A percentile compares a stretch with the other conserved stretches of the same genome.
Conservation (phyloP, 2,113 vertebrate species). For the Dissostichus mawsoni region DNA sequence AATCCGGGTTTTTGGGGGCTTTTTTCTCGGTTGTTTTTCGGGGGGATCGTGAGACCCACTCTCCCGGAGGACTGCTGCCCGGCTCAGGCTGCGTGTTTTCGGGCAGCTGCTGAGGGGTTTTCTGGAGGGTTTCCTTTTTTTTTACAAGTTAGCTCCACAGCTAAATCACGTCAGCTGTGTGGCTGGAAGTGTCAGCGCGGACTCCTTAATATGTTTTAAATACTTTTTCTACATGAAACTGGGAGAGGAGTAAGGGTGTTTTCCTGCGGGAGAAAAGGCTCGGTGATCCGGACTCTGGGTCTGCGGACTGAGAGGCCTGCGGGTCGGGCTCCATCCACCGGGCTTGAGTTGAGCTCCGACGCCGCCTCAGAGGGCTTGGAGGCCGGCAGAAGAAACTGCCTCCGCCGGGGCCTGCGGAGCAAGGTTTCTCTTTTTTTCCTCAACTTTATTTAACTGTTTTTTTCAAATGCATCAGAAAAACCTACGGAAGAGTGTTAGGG, state of each 20-base stretch:
- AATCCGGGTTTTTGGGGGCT: neutral
- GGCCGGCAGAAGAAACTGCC: constrained; percentile 55
- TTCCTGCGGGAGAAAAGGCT: neutral
- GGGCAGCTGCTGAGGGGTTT: constrained; percentile 52
- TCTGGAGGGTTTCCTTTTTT: constrained; percentile 60
- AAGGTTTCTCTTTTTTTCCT: neutral
- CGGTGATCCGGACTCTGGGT: constrained; percentile 61
- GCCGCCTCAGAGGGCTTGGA: constrained; percentile 59
- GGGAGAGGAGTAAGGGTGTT: neutral
- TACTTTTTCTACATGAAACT: accelerated
- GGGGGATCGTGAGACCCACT: constrained; percentile 6
- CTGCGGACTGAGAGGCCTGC: constrained; percentile 80
- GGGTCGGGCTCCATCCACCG: constrained; percentile 83
- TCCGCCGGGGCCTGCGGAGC: constrained; percentile 58
- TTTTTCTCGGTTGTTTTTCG: neutral
- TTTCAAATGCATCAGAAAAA: no score
- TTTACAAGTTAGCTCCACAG: constrained; percentile 69
- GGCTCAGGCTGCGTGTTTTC: neutral
- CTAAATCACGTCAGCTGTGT: constrained; percentile 71
- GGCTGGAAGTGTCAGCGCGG: constrained; percentile 42
- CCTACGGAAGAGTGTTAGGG: no score
- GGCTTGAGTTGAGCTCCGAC: constrained; percentile 70
- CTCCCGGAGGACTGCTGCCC: neutral
- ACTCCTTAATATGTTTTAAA: neutral
- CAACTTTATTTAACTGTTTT: no score